Base-by-base conservation (phyloP, 2,113 vertebrate genomes). In the Sinocyclocheilus maitianheensis region DNA sequence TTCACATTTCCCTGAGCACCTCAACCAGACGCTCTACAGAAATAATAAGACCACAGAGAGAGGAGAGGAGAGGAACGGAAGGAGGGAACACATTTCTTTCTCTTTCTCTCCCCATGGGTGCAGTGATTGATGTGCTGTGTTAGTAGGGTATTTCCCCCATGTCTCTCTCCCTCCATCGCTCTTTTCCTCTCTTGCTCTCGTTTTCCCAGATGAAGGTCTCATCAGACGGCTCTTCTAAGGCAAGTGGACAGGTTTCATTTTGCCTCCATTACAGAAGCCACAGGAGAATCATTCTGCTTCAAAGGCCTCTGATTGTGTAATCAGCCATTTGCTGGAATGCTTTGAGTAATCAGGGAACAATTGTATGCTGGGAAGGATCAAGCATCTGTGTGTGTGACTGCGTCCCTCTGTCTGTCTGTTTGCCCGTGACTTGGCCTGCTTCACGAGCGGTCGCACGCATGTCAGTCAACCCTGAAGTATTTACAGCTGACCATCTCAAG, bases 251-350 rank as follows among this genome's bases (percentile, higher is more conserved):
- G 72, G 89, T 90, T 92, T 93, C 89, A 91, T 93, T 93, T 92
- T 81, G 82, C 88, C 87, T 90, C 93, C 91, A 90, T 93, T 91
- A 93, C 91, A 88, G 78, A 87, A 91, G 90, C 85, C 90, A 86
- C 90, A 90, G 86, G 89, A 93, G 90, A 92, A 92, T 91, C 89
- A 89, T 84, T 5, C 76, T 81, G 91, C 91, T 91, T 92, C 91
- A 92, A 92, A 93, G 90, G 90, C 89, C 89, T 90, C 88, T 92
- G 92, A 92, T 93, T 92, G 89, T 91, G 90, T 93, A 93, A 92
- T 92, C 90, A 89, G 90, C 86, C 90, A 86, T 92, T 93, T 74
- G 43, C 43, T 55, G 69, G 63, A 62, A 74, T 75, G 69, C 48
- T 71, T 74, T 48, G 60, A 79, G 85, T 86, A 86, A 86, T 86